Evolutionary conservation across 2,888 invertebrate species (phyloP).

Genomic region (Alentia gelatinosa): DNA sequence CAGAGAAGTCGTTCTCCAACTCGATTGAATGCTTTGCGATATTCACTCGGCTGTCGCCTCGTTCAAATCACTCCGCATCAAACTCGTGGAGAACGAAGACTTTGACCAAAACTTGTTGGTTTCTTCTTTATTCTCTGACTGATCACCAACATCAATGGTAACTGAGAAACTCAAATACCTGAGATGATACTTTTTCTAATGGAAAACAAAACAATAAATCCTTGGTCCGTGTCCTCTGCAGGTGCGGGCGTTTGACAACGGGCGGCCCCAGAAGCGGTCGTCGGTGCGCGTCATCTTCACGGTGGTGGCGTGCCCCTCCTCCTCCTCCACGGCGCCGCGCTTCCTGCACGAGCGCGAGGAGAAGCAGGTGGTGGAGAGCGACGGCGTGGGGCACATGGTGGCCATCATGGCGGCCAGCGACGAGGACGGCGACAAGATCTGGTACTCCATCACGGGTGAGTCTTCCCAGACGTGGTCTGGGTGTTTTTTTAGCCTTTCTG

Average conservation of each 20-base stretch:
- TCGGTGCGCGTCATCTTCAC: slow-evolving; percentile 81
- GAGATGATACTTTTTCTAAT: too few relatives aligned
- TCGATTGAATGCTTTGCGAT: too few relatives aligned
- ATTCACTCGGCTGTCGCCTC: too few relatives aligned
- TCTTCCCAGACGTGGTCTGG: neutral
- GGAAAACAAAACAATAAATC: too few relatives aligned
- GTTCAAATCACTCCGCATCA: too few relatives aligned
- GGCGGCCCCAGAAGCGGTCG: slow-evolving; percentile 71
- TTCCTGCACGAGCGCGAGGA: slow-evolving; percentile 82
- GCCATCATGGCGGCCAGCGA: slow-evolving; percentile 92
- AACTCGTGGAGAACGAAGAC: too few relatives aligned
- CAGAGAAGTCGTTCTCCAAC: too few relatives aligned
- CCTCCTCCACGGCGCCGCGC: slow-evolving; percentile 83
- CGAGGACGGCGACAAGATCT: slow-evolving; percentile 91
- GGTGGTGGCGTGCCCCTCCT: slow-evolving; percentile 70
- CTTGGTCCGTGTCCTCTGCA: slow-evolving; percentile 55
- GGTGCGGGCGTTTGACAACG: slow-evolving; percentile 73
- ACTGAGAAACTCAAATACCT: too few relatives aligned
- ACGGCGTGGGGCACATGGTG: slow-evolving; percentile 92
- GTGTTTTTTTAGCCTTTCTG: neutral
- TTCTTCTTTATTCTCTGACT: too few relatives aligned
- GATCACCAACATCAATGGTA: too few relatives aligned
- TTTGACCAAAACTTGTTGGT: too few relatives aligned
- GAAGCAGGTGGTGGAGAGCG: slow-evolving; percentile 81
- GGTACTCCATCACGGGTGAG: slow-evolving; percentile 90